Evolutionary conservation across 2,888 invertebrate species (phyloP), one percentile per base, ranked within the genome.

Genomic region (Linnaemya tessellans): DNA sequence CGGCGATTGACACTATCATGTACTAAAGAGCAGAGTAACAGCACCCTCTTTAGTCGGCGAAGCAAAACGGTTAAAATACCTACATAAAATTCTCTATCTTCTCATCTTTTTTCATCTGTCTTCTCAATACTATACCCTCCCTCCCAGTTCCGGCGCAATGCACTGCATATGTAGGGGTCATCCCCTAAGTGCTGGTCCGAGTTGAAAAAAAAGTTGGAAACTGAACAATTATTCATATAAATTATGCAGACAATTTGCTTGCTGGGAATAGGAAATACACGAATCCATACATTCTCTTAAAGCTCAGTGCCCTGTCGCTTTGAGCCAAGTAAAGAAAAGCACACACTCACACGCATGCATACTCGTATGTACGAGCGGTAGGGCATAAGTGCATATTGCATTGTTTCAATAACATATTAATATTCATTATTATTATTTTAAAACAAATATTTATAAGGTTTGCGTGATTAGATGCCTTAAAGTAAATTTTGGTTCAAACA

Each of bases 391-490:
- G 38, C 9, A 38, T 11, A n/a, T 60, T 60, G 10, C 38, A 11
- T 56, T 65, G 56, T 67, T 56, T 67, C 8, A 77, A 64, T 62
- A 43, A 20, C 51, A 51, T 43, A 64, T 54, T 79, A 71, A 43
- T 79, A 79, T 71, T 62, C 58, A 65, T 65, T 73, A 56, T 65
- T 73, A 56, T 30, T 30, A 30, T 46, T 58, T 49, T 56, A 5
- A 43, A 35, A 43, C 51, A 73, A 73, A 90, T 90, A 90, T 91
- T 91, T 91, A 90, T 91, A 89, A 90, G 89, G 91, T 89, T 91
- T 90, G 91, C 91, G 91, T 91, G 91, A 90, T 91, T 89, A 90
- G 89, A 87, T 89, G 90, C 90, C 89, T 91, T 90, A 88, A 90
- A 88, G 58, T 60, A 46, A 62, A 54, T 70, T 68, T 62, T 49